Evolutionary conservation across 2,113 vertebrate species (phyloP), one percentile per base, ranked within the genome.

Genomic region (Notothenia coriiceps): DNA sequence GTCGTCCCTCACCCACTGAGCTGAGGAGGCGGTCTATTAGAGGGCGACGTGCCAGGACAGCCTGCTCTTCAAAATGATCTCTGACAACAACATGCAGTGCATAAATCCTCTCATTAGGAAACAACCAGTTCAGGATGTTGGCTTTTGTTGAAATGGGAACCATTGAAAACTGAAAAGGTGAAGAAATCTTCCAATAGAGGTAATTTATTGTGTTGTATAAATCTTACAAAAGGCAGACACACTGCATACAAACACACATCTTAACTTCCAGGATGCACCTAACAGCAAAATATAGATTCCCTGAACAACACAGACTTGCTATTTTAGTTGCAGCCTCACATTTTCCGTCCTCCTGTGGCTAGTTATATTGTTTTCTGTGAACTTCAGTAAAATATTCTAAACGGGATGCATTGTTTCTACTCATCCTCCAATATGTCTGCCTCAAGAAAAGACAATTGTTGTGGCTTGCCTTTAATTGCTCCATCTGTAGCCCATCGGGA

Each of bases 361-460:
- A 90, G 89, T 95, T 94, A 93, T 91, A 86, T 92, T 92, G 91
- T 93, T 93, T 93, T 85, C 82, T 82, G 74, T 52, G 72, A 82
- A 84, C 79, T 87, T 89, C 73, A 56, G 85, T 92, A 80, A 93
- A 93, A 93, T 87, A 91, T 93, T 92, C 81, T 91, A 91, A 95
- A 93, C 82, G 80, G 79, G 77, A 92, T 86, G 78, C 74, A 91
- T 92, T 88, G 84, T 93, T 92, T 60, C 75, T 81, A 77, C 83
- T 92, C 84, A 80, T 89, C 86, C 88, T 91, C 86, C 90, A 84
- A 92, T 91, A 91, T 79, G 82, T 81, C 83, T 88, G 79, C 74
- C 90, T 72, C 82, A 81, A 85, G 35, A 78, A 82, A 88, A 84
- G 87, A 83, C 81, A 73, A 93, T 91, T 88, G 89, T 86, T 91